Evolutionary conservation across 1,140 invertebrate genomes (phyloP).

Genomic region (Neomicropteryx cornuta): DNA sequence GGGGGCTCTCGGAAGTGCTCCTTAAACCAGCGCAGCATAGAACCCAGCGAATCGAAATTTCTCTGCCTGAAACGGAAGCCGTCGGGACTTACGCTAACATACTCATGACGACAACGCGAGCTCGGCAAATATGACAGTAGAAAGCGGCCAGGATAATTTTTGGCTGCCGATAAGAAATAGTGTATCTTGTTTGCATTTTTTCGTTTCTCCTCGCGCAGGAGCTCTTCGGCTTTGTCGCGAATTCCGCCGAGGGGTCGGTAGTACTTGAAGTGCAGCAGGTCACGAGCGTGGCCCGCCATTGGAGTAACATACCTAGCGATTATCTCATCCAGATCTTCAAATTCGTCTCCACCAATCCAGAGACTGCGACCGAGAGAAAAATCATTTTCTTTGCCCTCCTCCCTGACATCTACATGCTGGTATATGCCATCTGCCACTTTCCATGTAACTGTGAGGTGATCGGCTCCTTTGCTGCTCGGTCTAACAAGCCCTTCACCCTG

Average conservation of each 20-base stretch:
- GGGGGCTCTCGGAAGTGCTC: constrained; percentile 90
- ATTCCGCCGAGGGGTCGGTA: constrained; percentile 65
- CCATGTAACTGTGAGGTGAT: constrained; percentile 97
- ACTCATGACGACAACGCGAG: constrained; percentile 78
- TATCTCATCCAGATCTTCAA: constrained; percentile 99
- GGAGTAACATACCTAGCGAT: constrained; percentile 92
- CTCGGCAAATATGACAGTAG: constrained; percentile 87
- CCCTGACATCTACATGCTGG: constrained; percentile 91
- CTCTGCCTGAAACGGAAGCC: constrained; percentile 86
- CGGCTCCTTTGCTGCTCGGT: constrained; percentile 91
- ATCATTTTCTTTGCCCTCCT: constrained; percentile 94
- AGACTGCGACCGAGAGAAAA: constrained; percentile 81
- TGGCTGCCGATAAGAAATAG: constrained; percentile 78
- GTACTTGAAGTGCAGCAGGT: constrained; percentile 87
- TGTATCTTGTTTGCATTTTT: constrained; percentile 82
- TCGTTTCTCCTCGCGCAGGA: constrained; percentile 75
- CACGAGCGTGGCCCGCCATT: constrained; percentile 86
- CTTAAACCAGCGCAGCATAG: constrained; percentile 93
- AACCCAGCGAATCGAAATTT: constrained; percentile 74
- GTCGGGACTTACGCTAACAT: constrained; percentile 80
- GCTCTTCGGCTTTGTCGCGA: constrained; percentile 78
- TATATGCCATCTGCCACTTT: constrained; percentile 91
- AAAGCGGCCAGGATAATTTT: constrained; percentile 91
- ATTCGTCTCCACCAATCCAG: constrained; percentile 82
- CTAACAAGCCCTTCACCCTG: constrained; percentile 94